These are phyloP conservation scores for Dasyurus viverrinus DNA, from an alignment of 2,113 vertebrate genomes.

Conservation along the genomic window DNA sequence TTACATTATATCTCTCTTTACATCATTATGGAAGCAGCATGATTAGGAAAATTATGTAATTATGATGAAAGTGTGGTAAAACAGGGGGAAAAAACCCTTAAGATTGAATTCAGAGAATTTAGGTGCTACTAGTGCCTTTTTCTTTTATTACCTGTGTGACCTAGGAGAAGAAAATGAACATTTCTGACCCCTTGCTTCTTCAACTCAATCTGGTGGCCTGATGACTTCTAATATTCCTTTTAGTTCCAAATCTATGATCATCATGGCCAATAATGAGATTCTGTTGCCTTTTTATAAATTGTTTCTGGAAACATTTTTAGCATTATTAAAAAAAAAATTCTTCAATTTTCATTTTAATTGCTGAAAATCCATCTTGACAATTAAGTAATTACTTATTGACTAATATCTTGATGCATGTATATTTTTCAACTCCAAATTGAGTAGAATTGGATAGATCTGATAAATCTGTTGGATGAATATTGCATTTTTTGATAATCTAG, in stretches of 20 bases:
- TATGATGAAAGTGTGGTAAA: neutral
- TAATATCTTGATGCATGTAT: conserved; percentile 46
- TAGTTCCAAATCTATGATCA: neutral
- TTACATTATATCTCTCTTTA: neutral
- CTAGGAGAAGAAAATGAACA: neutral
- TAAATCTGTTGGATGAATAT: conserved; percentile 67
- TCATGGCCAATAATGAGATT: neutral
- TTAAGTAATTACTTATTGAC: conserved; percentile 64
- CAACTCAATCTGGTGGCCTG: neutral
- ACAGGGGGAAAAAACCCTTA: neutral
- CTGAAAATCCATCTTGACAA: conserved; percentile 40
- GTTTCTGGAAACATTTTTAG: conserved; percentile 23
- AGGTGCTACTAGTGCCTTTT: neutral
- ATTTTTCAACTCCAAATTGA: conserved; percentile 62
- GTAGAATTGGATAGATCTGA: conserved; percentile 52
- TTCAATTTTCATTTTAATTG: conserved; percentile 57
- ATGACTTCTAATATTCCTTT: neutral
- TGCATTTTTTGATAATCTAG: conserved; percentile 60
- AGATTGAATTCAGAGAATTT: neutral
- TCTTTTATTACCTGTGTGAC: neutral
- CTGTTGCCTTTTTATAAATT: conserved; percentile 11
- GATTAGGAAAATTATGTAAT: neutral
- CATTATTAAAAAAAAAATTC: conserved; percentile 26
- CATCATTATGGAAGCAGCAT: neutral
- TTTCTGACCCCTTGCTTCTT: neutral